Evolutionary conservation across 2,113 vertebrate genomes (phyloP), one percentile per base, ranked within the genome.

Genomic region (Spermophilus dauricus): DNA sequence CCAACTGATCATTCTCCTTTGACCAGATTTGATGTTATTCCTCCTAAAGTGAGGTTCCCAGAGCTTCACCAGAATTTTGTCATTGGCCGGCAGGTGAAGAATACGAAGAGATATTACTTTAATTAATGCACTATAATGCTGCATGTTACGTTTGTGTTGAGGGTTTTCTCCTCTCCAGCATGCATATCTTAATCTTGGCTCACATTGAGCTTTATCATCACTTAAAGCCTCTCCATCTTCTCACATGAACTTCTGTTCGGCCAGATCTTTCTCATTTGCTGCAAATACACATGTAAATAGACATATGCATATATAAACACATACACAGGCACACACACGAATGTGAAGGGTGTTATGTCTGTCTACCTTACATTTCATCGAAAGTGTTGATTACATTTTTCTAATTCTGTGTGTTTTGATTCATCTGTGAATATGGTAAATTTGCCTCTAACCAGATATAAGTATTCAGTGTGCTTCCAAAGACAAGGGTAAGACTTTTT

Each of bases 371-470:
- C 8, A 92, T 78, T 89, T 87, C 20, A 51, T 28, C 84, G 58
- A 69, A 86, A 78, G 42, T 91, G 88, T 92, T 69, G 73, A 30
- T 80, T 69, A 91, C 22, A 58, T 34, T 67, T 32, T 75, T 73
- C 24, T 45, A 51, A 56, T 75, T 65, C 78, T 72, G 14, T 69
- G 18, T 39, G 78, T 78, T 89, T 89, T 76, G 65, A 81, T 87
- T 76, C 22, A 84, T 18, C 58, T 86, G 11, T 89, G 65, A 91
- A 80, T 75, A 76, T 86, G 34, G n/a, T 77, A 78, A 78, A 42
- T 91, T 91, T 96, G 17, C 32, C 86, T 88, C 51, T 86, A 86
- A 72, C 16, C n/a, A 85, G 5, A 56, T 91, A 85, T 85, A 75
- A 95, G 89, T 76, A 34, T 32, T 84, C 3, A 61, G 37, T 11